phyloP scores from a whole-genome alignment of 2,888 invertebrate genomes.

The Glyphotaelius pellucidus region DNA sequence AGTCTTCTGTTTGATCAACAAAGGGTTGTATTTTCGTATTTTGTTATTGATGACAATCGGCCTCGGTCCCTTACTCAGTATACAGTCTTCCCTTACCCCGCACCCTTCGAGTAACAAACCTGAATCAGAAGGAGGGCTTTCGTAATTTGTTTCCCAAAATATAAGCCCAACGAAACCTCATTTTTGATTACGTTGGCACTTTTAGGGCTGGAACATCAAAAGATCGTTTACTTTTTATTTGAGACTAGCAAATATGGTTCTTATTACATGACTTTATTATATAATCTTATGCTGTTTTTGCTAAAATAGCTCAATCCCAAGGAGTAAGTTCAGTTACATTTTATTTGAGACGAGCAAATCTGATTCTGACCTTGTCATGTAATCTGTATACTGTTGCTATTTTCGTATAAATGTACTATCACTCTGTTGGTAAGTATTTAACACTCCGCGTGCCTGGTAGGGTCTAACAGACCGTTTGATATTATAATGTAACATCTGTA shows the following conservation, averaged over 20 bases:
- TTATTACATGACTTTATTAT: not conserved
- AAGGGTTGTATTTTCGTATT: conserved; percentile 31
- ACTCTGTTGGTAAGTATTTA: too few relatives aligned
- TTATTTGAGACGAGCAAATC: not conserved
- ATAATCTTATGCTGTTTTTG: not conserved
- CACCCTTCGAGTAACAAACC: not conserved
- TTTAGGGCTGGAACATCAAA: not conserved
- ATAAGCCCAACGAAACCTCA: not conserved
- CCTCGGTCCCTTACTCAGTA: conserved; percentile 19
- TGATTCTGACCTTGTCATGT: not conserved
- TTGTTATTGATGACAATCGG: conserved; percentile 25
- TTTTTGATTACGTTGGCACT: not conserved
- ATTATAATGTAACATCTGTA: too few relatives aligned
- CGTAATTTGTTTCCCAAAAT: not conserved
- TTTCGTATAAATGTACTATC: too few relatives aligned
- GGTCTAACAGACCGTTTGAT: too few relatives aligned
- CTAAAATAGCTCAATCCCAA: too few relatives aligned
- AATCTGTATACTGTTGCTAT: not conserved
- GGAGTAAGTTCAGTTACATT: not conserved
- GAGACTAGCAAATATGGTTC: not conserved
- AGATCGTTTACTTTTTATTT: not conserved
- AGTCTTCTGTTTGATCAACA: conserved; percentile 37
- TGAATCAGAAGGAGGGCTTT: not conserved
- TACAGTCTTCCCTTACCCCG: not conserved
- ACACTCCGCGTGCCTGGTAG: too few relatives aligned